Base-by-base conservation (phyloP, 2,888 invertebrate genomes). In the Polymixis flavicincta region DNA sequence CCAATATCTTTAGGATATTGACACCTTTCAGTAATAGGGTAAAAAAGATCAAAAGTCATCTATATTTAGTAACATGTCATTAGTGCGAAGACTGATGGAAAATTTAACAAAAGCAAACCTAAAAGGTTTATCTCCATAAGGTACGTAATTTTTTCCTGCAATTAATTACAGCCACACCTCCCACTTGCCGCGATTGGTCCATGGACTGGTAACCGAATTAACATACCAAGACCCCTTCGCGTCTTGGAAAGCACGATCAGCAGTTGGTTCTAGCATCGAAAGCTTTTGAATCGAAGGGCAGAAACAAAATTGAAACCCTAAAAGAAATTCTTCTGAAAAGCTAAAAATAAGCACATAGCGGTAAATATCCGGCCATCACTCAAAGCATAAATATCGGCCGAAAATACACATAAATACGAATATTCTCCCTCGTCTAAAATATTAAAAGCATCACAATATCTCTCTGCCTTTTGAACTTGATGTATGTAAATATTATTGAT, bases 401-500 rank as follows among this genome's bases (percentile, higher is more conserved):
- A 48, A 57, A 55, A 79, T 69, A 48, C 3, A 59, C 22, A 37
- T 14, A 68, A 69, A 48, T n/a, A 77, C 22, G 19, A 48, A 76
- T 25, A 61, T 73, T n/a, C n/a, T n/a, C 14, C 32, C 17, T 28
- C 52, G 7, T 54, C 42, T 32, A 55, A 74, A 66, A 78, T 80
- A 74, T 78, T 61, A 61, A 80, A 80, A 74, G 48, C 14, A 14
- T 32, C 37, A 25, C 42, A 25, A 57, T 52, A 65, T 1, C 45
- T 28, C 50, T 11, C 28, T 37, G 76, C 78, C 75, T 61, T 81
- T 75, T 75, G 45, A 63, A 69, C 70, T 68, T 71, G 54, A 78
- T 66, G 48, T 73, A 71, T 74, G 67, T 25, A 78, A 74, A 78
- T 75, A 83, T 71, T 71, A 74, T 70, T 73, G 78, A 71, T 77